Conservation (phyloP, 2,113 vertebrate genomes). For the Alouatta palliata region DNA sequence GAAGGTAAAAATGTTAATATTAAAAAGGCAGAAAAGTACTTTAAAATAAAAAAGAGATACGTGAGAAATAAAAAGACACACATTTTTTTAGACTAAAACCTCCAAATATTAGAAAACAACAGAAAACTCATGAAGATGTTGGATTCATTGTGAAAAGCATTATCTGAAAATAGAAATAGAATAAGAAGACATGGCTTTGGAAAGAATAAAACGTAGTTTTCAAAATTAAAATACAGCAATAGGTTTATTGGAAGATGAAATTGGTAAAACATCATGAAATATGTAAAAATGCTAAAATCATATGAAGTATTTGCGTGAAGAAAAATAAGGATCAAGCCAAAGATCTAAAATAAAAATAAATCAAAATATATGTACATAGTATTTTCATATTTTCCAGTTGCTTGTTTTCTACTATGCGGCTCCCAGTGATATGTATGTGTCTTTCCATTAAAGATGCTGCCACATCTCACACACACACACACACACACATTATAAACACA, state of each 20-base stretch:
- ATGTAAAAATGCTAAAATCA: background rate
- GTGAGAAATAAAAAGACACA: background rate
- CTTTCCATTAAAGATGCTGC: background rate
- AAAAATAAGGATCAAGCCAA: background rate
- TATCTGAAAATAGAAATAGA: background rate
- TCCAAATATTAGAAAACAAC: background rate
- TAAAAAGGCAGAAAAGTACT: background rate
- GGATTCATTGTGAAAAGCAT: background rate
- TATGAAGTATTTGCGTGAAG: background rate
- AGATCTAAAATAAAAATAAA: background rate
- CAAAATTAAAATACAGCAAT: background rate
- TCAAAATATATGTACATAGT: background rate
- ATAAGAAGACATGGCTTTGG: background rate
- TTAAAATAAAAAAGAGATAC: background rate
- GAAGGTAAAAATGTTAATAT: background rate
- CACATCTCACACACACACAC: background rate
- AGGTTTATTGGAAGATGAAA: background rate
- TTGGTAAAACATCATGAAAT: background rate
- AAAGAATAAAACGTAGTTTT: background rate
- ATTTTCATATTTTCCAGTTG: background rate
- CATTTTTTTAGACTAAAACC: background rate
- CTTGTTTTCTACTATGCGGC: background rate
- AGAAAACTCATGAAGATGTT: background rate
- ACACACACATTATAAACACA: background rate
- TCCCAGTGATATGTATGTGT: background rate